A percentile compares a stretch with the other conserved stretches of the same genome.
Evolutionary conservation across 2,888 invertebrate species (phyloP).

Genomic region (Apamea monoglypha): DNA sequence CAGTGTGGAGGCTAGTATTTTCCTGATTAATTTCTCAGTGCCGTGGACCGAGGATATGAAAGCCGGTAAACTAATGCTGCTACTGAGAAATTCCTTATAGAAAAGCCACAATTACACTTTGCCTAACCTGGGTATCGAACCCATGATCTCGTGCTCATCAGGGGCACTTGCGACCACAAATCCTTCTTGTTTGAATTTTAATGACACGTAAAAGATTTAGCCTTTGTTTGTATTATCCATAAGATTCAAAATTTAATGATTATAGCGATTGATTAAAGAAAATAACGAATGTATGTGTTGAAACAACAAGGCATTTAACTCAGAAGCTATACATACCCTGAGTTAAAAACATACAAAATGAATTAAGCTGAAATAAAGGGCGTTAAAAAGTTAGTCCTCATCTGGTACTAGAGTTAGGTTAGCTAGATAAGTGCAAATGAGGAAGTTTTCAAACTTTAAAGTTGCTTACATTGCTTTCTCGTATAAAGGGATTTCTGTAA

Average conservation of each 20-base stretch:
- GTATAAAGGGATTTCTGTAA: background rate
- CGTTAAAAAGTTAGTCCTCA: conserved; percentile 10
- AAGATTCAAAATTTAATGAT: background rate
- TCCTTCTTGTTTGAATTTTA: background rate
- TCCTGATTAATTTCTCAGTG: too few species aligned
- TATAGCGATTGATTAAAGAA: background rate
- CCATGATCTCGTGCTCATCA: background rate
- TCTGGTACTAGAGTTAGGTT: background rate
- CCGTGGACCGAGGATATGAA: too few species aligned
- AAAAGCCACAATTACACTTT: background rate
- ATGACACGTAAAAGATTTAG: background rate
- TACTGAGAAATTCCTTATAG: background rate
- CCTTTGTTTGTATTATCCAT: background rate
- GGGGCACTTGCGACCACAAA: background rate
- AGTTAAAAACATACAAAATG: conserved; percentile 1
- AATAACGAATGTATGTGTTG: background rate
- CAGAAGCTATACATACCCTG: background rate
- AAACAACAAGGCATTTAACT: background rate
- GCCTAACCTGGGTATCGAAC: background rate
- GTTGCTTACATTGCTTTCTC: background rate
- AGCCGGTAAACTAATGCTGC: too few species aligned
- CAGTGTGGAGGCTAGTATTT: too few species aligned
- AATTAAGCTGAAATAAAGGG: background rate
- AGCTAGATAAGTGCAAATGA: conserved; percentile 14
- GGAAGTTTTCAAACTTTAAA: conserved; percentile 17